These are phyloP conservation scores for Mercenaria mercenaria DNA, from an alignment of 1,140 invertebrate genomes.

Conservation along the genomic window DNA sequence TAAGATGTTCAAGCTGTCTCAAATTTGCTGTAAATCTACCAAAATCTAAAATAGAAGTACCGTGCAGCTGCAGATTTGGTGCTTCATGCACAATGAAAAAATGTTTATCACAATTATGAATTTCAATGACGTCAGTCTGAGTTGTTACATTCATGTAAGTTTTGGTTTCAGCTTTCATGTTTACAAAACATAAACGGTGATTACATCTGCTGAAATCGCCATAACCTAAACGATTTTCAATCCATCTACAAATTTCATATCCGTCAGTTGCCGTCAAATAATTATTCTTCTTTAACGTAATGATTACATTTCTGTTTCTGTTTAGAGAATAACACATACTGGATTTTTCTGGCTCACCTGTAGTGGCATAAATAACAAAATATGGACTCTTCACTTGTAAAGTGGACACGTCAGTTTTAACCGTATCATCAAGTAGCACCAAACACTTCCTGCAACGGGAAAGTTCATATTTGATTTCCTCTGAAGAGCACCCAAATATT, in stretches of 20 bases:
- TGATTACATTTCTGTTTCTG: not conserved
- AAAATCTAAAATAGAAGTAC: not conserved
- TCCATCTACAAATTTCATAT: not conserved
- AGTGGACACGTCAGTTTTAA: not conserved
- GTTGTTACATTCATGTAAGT: not conserved
- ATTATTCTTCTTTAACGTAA: not conserved
- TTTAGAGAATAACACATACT: not conserved
- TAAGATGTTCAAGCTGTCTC: not conserved
- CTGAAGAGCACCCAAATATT: not conserved
- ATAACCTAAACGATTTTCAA: not conserved
- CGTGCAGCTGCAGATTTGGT: not conserved
- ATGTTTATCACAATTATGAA: not conserved
- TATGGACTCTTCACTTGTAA: not conserved
- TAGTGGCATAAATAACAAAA: not conserved
- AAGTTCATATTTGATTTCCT: not conserved
- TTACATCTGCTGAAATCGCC: not conserved
- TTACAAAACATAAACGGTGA: not conserved
- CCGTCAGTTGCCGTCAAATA: not conserved
- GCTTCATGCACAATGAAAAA: not conserved
- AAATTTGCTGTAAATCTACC: not conserved
- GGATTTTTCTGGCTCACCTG: not conserved
- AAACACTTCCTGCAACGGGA: not conserved
- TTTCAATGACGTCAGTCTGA: not conserved
- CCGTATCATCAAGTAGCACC: not conserved
- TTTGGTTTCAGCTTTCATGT: not conserved